These are phyloP conservation scores for Brachyistius frenatus DNA, from an alignment of 2,113 vertebrate species.

Conservation along the genomic window DNA sequence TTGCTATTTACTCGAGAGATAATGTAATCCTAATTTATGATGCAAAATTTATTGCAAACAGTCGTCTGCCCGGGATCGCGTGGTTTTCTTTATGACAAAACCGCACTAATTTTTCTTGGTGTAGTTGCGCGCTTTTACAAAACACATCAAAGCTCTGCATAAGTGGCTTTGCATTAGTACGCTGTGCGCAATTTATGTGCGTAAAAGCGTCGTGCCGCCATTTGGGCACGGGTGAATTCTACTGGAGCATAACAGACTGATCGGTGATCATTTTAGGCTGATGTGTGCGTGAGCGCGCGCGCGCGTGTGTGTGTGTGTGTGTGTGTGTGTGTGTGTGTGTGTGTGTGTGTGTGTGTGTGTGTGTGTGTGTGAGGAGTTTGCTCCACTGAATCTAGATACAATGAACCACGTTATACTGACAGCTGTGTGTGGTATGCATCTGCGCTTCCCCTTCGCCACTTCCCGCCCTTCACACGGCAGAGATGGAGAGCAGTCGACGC, in stretches of 20 bases:
- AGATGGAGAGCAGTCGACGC: slow-evolving; percentile 82
- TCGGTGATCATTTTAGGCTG: slow-evolving; percentile 38
- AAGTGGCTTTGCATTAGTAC: slow-evolving; percentile 63
- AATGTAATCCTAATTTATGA: slow-evolving; percentile 67
- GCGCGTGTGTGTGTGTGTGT: slow-evolving; percentile 51
- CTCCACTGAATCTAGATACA: slow-evolving; percentile 84
- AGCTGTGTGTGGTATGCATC: slow-evolving; percentile 86
- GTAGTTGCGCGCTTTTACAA: slow-evolving; percentile 47
- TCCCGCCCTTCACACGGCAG: slow-evolving; percentile 69
- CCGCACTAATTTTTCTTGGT: slow-evolving; percentile 49
- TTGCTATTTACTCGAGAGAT: slow-evolving; percentile 61
- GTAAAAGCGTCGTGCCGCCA: slow-evolving; percentile 55
- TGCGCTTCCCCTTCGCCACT: slow-evolving; percentile 76
- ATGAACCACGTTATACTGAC: slow-evolving; percentile 76
- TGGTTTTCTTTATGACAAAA: slow-evolving; percentile 64
- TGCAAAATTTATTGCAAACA: slow-evolving; percentile 70
- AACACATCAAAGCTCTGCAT: slow-evolving; percentile 65
- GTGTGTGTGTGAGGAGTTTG: slow-evolving; percentile 76
- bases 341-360: slow-evolving; percentile 3
- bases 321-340: slow-evolving; percentile 57
- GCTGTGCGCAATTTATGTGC: slow-evolving; percentile 60
- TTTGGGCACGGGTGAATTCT: slow-evolving; percentile 58
- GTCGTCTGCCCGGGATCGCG: slow-evolving; percentile 35
- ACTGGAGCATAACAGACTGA: slow-evolving; percentile 45
- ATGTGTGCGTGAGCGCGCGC: background rate